A percentile compares a stretch with the other conserved stretches of the same genome.
Evolutionary conservation across 2,113 vertebrate genomes (phyloP).

Genomic region (Gymnarchus niloticus): DNA sequence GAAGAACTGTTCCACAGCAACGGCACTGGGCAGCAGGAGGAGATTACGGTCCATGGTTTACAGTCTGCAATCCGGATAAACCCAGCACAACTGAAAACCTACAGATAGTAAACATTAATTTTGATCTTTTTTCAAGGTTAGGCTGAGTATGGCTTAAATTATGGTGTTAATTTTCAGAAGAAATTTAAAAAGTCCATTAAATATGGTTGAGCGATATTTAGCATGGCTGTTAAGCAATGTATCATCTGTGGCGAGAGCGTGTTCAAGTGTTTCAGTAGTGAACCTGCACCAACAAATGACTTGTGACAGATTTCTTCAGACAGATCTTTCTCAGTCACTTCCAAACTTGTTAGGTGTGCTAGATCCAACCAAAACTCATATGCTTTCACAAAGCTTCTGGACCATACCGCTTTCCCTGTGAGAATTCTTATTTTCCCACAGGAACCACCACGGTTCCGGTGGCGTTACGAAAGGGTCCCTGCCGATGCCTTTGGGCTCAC

Average conservation of each 20-base stretch:
- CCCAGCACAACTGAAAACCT: not conserved
- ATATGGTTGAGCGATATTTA: not conserved
- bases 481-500: not conserved
- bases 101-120: not conserved
- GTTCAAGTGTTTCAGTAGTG: slow-evolving; percentile 53
- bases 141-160: not conserved
- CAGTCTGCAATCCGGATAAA: not conserved
- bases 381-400: slow-evolving; percentile 42
- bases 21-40: not conserved
- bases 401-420: slow-evolving; percentile 38
- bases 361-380: slow-evolving; percentile 51
- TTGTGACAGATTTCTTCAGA: slow-evolving; percentile 60
- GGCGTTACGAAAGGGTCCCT: not conserved
- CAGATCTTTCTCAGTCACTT: slow-evolving; percentile 66
- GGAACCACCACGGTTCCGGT: not conserved
- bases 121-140: not conserved
- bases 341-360: slow-evolving; percentile 57
- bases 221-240: not conserved
- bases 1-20: too few species aligned
- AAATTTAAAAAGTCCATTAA: not conserved
- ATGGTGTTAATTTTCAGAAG: not conserved
- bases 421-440: slow-evolving; percentile 6
- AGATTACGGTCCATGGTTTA: too few species aligned
- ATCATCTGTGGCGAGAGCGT: slow-evolving; percentile 57
- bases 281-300: slow-evolving; percentile 37